These are phyloP conservation scores for Dromaius novaehollandiae DNA, from an alignment of 2,113 vertebrate species.

Conservation along the genomic window DNA sequence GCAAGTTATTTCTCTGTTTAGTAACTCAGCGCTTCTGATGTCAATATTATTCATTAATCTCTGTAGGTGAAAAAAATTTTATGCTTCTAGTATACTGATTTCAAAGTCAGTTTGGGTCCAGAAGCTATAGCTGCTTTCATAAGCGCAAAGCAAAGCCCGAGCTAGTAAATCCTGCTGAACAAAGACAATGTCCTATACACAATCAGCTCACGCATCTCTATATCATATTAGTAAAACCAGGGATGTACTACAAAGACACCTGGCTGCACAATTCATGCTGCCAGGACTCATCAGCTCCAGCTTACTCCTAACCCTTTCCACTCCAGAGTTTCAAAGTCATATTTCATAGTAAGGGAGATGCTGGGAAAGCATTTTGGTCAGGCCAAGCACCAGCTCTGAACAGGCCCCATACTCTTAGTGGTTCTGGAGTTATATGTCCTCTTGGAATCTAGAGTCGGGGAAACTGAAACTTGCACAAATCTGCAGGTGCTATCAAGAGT, in stretches of 20 bases:
- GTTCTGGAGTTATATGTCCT: neutral
- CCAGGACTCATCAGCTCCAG: conserved; percentile 24
- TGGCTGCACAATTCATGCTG: neutral
- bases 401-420: neutral
- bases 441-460: neutral
- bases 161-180: conserved; percentile 20
- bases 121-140: neutral
- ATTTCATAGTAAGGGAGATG: neutral
- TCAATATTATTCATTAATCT: conserved; percentile 51
- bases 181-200: neutral
- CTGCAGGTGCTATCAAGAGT: neutral
- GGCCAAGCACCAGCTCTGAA: neutral
- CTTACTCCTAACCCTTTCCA: neutral
- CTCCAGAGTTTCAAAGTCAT: neutral
- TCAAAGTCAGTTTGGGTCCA: neutral
- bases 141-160: neutral
- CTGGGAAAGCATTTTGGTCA: neutral
- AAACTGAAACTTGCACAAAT: neutral
- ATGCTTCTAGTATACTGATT: neutral
- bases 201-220: neutral
- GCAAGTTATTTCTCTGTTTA: conserved; percentile 39
- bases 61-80: conserved; percentile 25
- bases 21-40: conserved; percentile 24
- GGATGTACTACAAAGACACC: conserved; percentile 11
- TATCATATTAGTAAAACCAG: conserved; percentile 5